Percentiles rank a stretch among this genome's conserved stretches.
These are phyloP conservation scores for Rhyzopertha dominica DNA, from an alignment of 1,140 invertebrate genomes.

Conservation along the genomic window DNA sequence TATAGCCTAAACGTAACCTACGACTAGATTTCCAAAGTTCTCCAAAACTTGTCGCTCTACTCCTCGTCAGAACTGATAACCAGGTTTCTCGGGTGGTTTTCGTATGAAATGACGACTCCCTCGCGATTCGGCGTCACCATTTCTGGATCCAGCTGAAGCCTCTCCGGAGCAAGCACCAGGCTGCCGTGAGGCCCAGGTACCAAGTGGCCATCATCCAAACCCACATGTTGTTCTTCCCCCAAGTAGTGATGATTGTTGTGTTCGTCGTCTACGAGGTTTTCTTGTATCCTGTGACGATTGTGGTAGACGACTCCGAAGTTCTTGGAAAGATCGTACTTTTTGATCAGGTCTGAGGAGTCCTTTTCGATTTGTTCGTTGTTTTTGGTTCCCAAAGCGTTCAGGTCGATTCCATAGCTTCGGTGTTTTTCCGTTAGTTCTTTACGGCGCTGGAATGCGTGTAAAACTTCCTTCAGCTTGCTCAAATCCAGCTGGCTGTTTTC, in stretches of 20 bases:
- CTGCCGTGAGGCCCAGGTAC: constrained; percentile 42
- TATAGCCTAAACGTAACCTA: too few relatives aligned
- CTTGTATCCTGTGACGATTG: constrained; percentile 8
- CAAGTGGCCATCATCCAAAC: constrained; percentile 34
- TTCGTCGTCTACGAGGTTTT: constrained; percentile 13
- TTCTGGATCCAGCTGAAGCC: constrained; percentile 40
- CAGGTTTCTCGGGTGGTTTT: constrained; percentile 27
- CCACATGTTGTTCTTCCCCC: constrained; percentile 30
- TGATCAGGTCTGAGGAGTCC: too few relatives aligned
- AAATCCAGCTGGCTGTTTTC: constrained; percentile 33
- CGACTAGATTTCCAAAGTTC: constrained; percentile 10
- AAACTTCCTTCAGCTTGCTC: constrained; percentile 23
- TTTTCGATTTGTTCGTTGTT: constrained; percentile 32
- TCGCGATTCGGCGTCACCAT: constrained; percentile 41
- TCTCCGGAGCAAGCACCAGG: constrained; percentile 38
- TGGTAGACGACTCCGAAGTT: constrained; percentile 28
- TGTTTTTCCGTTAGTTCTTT: constrained; percentile 23
- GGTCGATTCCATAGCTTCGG: constrained; percentile 25
- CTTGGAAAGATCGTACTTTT: constrained; percentile 21
- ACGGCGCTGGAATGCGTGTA: constrained; percentile 22
- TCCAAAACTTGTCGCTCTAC: constrained; percentile 3
- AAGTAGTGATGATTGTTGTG: constrained; percentile 28
- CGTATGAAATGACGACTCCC: constrained; percentile 40
- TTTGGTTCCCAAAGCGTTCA: constrained; percentile 1
- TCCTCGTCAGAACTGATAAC: too few relatives aligned